Evolutionary conservation across 2,113 vertebrate genomes (phyloP), one percentile per base, ranked within the genome.

Genomic region (Arothron firmamentum): DNA sequence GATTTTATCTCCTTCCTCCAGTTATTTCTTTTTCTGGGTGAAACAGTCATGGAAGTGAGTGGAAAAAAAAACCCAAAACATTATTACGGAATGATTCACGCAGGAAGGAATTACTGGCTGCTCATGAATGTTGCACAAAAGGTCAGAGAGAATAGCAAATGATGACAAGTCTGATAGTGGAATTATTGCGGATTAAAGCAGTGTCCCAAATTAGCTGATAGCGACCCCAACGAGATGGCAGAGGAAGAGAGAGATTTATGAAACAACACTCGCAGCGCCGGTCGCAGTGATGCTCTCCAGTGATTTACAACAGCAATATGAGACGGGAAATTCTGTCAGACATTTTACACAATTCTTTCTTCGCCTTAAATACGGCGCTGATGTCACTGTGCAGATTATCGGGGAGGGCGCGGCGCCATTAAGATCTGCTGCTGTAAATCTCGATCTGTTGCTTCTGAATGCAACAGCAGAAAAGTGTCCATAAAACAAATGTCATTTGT

Each of bases 401-500:
- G 71, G 70, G 78, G 77, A 66, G 74, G 67, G 71, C 69, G 73
- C 70, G 63, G 50, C 67, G 84, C 90, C 81, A 86, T 90, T 84
- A 85, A 59, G 53, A 76, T 71, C 56, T 4, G 67, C 79, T 62
- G 54, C 82, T 72, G 62, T 56, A 42, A 12, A 46, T 73, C 62
- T 80, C 59, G 81, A 62, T 85, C 72, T 80, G 69, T 79, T 77
- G 78, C 63, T 72, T 46, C 67, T 41, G 59, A 67, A 64, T 65
- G 64, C 64, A 65, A 75, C 72, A 38, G 79, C 74, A 67, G 72
- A 85, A 82, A 77, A 43, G 56, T 78, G 86, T 87, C 88, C 81
- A 88, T 91, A 89, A 90, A 90, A 89, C 83, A 86, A 90, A 85
- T 79, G 82, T 79, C 80, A 70, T 78, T 87, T 70, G 82, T 87